Percentiles rank a stretch among this genome's conserved stretches.
These are phyloP conservation scores for Diaprepes abbreviatus DNA, from an alignment of 2,888 invertebrate species.

Conservation along the genomic window DNA sequence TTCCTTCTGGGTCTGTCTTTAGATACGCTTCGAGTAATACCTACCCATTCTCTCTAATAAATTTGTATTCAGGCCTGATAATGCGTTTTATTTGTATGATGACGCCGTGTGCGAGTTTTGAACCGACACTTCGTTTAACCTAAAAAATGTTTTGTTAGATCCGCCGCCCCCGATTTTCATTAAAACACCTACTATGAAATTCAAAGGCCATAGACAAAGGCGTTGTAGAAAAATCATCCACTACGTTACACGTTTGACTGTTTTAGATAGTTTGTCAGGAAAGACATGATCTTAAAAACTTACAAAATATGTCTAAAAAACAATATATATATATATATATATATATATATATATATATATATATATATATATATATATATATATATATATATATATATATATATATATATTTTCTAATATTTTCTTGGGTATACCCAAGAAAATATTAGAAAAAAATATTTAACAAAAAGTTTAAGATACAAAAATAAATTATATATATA, in stretches of 20 bases:
- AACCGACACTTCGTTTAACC: constrained; percentile 21
- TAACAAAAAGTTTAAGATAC: no score
- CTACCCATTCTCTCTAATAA: constrained; percentile 25
- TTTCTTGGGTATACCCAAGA: no score
- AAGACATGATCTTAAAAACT: no score
- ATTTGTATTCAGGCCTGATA: constrained; percentile 29
- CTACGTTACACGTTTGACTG: no score
- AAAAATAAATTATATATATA: not conserved
- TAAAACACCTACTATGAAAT: not conserved
- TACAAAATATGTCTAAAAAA: no score
- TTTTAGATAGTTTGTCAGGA: no score
- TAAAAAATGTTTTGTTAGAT: constrained; percentile 23
- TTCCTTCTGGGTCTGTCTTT: constrained; percentile 12
- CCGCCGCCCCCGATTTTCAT: constrained; percentile 15
- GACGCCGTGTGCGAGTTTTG: constrained; percentile 27
- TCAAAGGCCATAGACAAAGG: not conserved
- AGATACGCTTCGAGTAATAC: constrained; percentile 16
- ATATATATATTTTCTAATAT: no score
- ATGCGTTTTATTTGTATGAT: constrained; percentile 27
- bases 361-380: not conserved
- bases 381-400: not conserved
- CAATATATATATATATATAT: not conserved
- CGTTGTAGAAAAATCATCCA: no score
- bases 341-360: not conserved
- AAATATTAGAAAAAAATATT: no score